A percentile compares a stretch with the other conserved stretches of the same genome.
Conservation (phyloP, 2,113 vertebrate genomes). For the Acanthisitta chloris region DNA sequence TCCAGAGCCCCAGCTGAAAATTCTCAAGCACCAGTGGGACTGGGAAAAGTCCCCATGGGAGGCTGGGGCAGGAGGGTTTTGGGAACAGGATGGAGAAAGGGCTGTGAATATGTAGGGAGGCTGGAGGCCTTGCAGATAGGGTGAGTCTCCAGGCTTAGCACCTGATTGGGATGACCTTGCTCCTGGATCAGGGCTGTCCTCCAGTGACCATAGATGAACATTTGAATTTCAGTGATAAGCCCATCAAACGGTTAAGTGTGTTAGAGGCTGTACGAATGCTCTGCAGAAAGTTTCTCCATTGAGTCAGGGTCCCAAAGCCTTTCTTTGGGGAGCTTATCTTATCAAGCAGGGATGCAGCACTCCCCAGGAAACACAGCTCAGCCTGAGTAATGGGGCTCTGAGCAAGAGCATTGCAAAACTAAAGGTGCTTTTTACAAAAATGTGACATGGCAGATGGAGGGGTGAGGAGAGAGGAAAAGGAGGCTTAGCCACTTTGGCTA, state of each 20-base stretch:
- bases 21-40: neutral
- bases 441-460: neutral
- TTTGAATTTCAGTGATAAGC: conserved; percentile 41
- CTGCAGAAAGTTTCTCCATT: conserved; percentile 34
- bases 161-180: conserved; percentile 55
- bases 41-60: neutral
- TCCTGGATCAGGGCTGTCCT: conserved; percentile 16
- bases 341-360: conserved; percentile 38
- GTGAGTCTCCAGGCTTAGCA: neutral
- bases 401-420: conserved; percentile 51
- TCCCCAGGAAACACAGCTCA: conserved; percentile 38
- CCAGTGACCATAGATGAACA: neutral
- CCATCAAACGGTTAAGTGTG: conserved; percentile 52
- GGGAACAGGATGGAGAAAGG: neutral
- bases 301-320: conserved; percentile 61
- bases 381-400: conserved; percentile 49
- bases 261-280: conserved; percentile 1
- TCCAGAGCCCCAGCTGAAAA: neutral
- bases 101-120: neutral
- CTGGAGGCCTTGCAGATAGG: neutral
- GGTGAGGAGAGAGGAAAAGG: conserved; percentile 34
- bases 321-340: conserved; percentile 67
- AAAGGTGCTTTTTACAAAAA: conserved; percentile 21
- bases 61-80: neutral
- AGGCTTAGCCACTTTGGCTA: conserved; percentile 22